Evolutionary conservation across 1,140 invertebrate genomes (phyloP), one percentile per base, ranked within the genome.

Genomic region (Ylistrum balloti): DNA sequence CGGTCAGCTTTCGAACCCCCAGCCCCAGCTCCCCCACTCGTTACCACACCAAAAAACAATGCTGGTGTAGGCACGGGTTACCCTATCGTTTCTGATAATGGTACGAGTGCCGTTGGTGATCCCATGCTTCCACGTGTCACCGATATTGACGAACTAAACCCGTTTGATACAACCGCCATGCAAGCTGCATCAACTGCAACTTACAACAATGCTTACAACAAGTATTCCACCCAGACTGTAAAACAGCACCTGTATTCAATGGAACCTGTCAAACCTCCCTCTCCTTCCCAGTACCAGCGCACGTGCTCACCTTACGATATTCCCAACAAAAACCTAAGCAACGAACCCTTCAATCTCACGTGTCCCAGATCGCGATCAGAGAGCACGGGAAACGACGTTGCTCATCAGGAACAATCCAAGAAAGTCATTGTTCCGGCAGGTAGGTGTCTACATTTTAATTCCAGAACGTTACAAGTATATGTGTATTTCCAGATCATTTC

Each of bases 361-460:
- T 74, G 56, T 74, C 56, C 56, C 56, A 74, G 56, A n/a, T 74
- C 56, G 22, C n/a, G 56, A 74, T 74, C 56, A 28, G 56, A 74
- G 9, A 74, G 56, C 56, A 28, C 56, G 56, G 56, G 56, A 74
- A 74, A 74, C 28, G 56, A 74, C 56, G 56, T 74, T 74, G 20
- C n/a, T n/a, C 56, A 74, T n/a, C 56, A 74, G 56, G 56, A 74
- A 74, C 56, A 74, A 28, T 74, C 56, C 5, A 74, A 74, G 56
- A 74, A 74, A 74, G 56, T 74, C n/a, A 74, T 74, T 74, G 56
- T 74, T 74, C 56, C 56, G 56, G 56, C 56, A 74, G 56, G 56
- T 74, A n/a, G 28, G 56, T 74, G 2, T n/a, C 22, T 28, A 11
- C 28, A 28, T 74, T 74, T 0, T 74, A n/a, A n/a, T 28, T 28